These are phyloP conservation scores for Phrynocephalus versicolor DNA, from an alignment of 2,113 vertebrate genomes.

Conservation along the genomic window DNA sequence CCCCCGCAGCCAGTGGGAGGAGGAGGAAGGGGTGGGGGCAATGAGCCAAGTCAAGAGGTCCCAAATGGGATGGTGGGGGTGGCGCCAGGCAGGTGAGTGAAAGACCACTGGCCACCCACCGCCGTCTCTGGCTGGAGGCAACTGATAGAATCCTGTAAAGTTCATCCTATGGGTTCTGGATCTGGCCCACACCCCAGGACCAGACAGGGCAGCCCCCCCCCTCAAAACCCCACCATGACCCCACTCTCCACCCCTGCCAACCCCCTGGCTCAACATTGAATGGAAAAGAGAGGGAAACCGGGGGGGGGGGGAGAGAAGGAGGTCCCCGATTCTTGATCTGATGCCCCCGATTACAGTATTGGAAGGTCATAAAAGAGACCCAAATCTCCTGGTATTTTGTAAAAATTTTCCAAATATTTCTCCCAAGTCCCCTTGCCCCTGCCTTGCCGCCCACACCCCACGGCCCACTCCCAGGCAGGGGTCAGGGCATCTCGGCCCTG, in stretches of 20 bases:
- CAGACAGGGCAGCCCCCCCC: no score
- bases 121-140: not conserved
- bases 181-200: not conserved
- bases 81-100: not conserved
- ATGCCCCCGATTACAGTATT: constrained; percentile 80
- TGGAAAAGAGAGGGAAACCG: constrained; percentile 18
- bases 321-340: no score
- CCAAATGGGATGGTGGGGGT: not conserved
- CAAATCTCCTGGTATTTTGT: constrained; percentile 78
- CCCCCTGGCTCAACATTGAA: constrained; percentile 19
- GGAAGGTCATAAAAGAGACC: constrained; percentile 84
- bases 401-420: constrained; percentile 73
- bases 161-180: rapidly evolving
- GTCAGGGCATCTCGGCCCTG: constrained; percentile 85
- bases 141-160: not conserved
- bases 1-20: not conserved
- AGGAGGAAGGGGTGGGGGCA: no score
- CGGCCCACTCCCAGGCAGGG: constrained; percentile 58
- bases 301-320: no score
- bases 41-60: not conserved
- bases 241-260: not conserved
- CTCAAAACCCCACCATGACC: not conserved
- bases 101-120: not conserved
- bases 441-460: not conserved
- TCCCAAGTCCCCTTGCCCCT: constrained; percentile 46